These are phyloP conservation scores for Sebastes oblongus DNA, from an alignment of 2,797 vertebrate genomes.

Conservation along the genomic window DNA sequence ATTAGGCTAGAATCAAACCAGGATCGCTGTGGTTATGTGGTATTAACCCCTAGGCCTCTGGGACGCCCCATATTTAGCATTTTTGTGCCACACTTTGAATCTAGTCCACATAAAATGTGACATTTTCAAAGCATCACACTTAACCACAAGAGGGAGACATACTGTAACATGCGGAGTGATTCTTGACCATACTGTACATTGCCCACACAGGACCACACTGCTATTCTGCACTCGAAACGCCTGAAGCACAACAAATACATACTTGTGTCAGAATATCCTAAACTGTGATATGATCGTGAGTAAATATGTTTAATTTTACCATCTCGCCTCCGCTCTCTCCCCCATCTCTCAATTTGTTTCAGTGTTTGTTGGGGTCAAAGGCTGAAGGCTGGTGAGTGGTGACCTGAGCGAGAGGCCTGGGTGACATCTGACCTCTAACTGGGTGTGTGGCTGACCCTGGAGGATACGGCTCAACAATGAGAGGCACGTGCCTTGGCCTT, in stretches of 20 bases:
- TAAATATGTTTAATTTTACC: constrained; percentile 18
- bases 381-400: constrained; percentile 79
- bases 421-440: constrained; percentile 75
- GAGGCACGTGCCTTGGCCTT: constrained; percentile 88
- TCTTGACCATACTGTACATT: constrained; percentile 22
- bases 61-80: not conserved
- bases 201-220: not conserved
- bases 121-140: constrained; percentile 1
- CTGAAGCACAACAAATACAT: not conserved
- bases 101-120: not conserved
- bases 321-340: constrained; percentile 5
- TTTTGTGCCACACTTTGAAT: not conserved
- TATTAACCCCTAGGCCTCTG: not conserved
- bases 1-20: not conserved
- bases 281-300: not conserved
- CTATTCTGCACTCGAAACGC: not conserved
- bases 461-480: constrained; percentile 89
- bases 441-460: constrained; percentile 84
- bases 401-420: constrained; percentile 77
- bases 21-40: not conserved
- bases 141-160: constrained; percentile 78
- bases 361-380: constrained; percentile 86
- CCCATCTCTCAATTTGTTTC: constrained; percentile 87
- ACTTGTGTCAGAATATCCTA: not conserved
- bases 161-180: constrained; percentile 36